Percentiles rank a stretch among this genome's conserved stretches.
Evolutionary conservation across 2,113 vertebrate genomes (phyloP).

Genomic region (Heterochromis multidens): DNA sequence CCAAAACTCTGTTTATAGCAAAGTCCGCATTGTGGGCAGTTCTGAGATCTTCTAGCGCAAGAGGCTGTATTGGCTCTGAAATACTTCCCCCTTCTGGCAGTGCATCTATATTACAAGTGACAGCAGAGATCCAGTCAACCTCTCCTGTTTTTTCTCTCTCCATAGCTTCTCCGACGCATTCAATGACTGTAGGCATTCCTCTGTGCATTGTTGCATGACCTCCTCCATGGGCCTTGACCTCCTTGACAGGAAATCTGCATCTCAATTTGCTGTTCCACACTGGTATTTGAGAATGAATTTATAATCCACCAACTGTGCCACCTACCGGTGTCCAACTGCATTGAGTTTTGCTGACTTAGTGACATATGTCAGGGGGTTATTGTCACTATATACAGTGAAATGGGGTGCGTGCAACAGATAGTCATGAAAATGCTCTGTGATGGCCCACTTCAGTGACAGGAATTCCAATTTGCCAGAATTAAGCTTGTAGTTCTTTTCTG

Average conservation of each 20-base stretch:
- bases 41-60: background rate
- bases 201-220: background rate
- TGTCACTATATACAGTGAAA: no score
- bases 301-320: background rate
- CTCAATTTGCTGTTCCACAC: background rate
- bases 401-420: no score
- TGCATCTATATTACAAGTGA: background rate
- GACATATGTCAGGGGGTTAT: no score
- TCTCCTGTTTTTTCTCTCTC: background rate
- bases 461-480: no score
- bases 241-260: background rate
- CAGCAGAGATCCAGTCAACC: background rate
- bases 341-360: background rate
- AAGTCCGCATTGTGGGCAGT: background rate
- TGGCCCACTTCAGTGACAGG: no score
- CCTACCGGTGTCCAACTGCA: background rate
- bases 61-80: background rate
- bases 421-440: no score
- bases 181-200: background rate
- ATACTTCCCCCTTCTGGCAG: background rate
- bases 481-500: no score
- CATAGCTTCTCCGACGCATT: background rate
- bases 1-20: background rate
- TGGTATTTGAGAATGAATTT: background rate
- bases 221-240: background rate